Percentiles rank a stretch among this genome's conserved stretches.
phyloP scores from a whole-genome alignment of 2,797 vertebrate species.

The Crenichthys baileyi region DNA sequence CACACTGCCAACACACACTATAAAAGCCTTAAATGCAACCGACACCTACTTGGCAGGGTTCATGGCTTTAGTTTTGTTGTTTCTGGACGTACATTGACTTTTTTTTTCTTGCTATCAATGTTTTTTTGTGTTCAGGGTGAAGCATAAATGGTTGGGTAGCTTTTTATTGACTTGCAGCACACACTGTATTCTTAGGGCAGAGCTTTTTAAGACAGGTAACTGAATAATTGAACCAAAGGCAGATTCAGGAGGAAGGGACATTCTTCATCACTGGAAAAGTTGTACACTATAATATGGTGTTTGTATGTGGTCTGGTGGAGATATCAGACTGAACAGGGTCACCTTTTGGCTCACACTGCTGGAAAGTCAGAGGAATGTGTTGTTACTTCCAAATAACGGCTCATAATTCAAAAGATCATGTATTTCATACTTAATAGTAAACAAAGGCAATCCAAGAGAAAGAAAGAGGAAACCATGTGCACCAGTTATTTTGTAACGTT shows the following conservation, averaged over 20 bases:
- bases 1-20: constrained; percentile 61
- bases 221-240: constrained; percentile 46
- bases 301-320: constrained; percentile 6
- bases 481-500: constrained; percentile 62
- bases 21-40: constrained; percentile 75
- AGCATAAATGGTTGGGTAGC: constrained; percentile 56
- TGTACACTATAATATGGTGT: constrained; percentile 6
- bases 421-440: constrained; percentile 51
- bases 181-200: constrained; percentile 80
- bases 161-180: constrained; percentile 58
- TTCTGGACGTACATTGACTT: constrained; percentile 45
- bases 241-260: constrained; percentile 11
- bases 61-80: constrained; percentile 16
- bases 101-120: constrained; percentile 62
- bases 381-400: constrained; percentile 55
- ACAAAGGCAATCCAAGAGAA: constrained; percentile 44
- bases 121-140: constrained; percentile 66
- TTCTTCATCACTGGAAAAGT: constrained; percentile 27
- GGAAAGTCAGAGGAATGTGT: constrained; percentile 82
- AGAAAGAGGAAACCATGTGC: constrained; percentile 26
- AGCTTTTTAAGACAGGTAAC: constrained; percentile 43
- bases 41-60: constrained; percentile 46
- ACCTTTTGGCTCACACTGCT: constrained; percentile 83
- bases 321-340: constrained; percentile 55
- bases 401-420: constrained; percentile 42